Percentiles rank a stretch among this genome's conserved stretches.
phyloP scores from a whole-genome alignment of 2,113 vertebrate species.

The Prunella himalayana region DNA sequence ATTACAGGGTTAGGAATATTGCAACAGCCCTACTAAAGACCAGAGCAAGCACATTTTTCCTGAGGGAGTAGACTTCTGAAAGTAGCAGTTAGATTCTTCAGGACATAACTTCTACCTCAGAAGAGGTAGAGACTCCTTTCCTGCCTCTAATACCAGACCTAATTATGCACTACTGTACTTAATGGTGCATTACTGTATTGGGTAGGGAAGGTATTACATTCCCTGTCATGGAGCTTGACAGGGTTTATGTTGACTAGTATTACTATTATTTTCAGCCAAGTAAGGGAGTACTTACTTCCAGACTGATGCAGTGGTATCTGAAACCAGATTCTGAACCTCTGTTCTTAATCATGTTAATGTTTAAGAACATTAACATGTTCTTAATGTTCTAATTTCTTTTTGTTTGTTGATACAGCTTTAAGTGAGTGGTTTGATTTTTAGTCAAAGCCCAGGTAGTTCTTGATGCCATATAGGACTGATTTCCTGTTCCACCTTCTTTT shows the following conservation, averaged over 20 bases:
- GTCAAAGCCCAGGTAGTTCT: background rate
- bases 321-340: background rate
- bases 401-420: background rate
- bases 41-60: conserved; percentile 26
- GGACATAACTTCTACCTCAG: background rate
- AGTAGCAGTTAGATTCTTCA: background rate
- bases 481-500: background rate
- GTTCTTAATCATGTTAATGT: background rate
- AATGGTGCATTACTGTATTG: conserved; percentile 6
- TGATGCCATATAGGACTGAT: background rate
- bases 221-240: background rate
- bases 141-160: background rate
- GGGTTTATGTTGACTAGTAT: background rate
- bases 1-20: background rate
- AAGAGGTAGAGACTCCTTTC: background rate
- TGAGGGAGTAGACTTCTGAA: conserved; percentile 14
- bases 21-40: background rate
- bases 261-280: background rate
- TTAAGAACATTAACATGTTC: no score
- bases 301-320: background rate
- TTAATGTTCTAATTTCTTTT: background rate
- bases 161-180: background rate
- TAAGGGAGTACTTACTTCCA: background rate
- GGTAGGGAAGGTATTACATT: background rate
- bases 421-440: background rate